These are phyloP conservation scores for Sycophila sp. DNA, from an alignment of 1,140 invertebrate genomes.

Conservation along the genomic window DNA sequence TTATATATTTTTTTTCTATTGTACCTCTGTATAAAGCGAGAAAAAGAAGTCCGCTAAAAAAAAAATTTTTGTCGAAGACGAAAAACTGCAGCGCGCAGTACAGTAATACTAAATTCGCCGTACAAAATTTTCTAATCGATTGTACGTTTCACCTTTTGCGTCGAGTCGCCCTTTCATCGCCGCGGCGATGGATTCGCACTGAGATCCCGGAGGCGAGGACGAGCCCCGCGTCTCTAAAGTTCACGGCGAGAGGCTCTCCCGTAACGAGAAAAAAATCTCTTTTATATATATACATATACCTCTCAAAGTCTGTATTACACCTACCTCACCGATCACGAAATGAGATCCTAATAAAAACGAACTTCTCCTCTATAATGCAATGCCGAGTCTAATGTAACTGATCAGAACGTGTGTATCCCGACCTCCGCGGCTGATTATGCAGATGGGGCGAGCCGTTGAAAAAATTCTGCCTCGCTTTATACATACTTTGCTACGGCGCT, in stretches of 20 bases:
- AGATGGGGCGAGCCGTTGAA: neutral
- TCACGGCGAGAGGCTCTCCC: no score
- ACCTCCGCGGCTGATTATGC: neutral
- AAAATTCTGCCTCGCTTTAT: neutral
- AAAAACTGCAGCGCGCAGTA: no score
- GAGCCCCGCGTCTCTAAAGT: neutral
- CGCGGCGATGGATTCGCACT: neutral
- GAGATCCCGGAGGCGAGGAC: neutral
- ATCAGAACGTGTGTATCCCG: conserved; percentile 6
- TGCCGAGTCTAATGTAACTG: conserved; percentile 18
- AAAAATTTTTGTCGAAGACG: no score
- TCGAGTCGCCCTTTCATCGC: neutral
- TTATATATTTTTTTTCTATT: no score
- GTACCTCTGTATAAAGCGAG: neutral
- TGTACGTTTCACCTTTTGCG: neutral
- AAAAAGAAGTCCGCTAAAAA: neutral
- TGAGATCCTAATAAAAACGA: conserved; percentile 28
- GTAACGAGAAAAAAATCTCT: conserved; percentile 1
- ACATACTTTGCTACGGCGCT: no score
- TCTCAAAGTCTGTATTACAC: conserved; percentile 30
- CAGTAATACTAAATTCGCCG: no score
- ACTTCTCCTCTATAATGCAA: conserved; percentile 28
- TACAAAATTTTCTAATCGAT: no score
- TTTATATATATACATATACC: conserved; percentile 5
- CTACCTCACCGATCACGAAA: conserved; percentile 35